Evolutionary conservation across 2,113 vertebrate species (phyloP), one percentile per base, ranked within the genome.

Genomic region (Daboia siamensis): DNA sequence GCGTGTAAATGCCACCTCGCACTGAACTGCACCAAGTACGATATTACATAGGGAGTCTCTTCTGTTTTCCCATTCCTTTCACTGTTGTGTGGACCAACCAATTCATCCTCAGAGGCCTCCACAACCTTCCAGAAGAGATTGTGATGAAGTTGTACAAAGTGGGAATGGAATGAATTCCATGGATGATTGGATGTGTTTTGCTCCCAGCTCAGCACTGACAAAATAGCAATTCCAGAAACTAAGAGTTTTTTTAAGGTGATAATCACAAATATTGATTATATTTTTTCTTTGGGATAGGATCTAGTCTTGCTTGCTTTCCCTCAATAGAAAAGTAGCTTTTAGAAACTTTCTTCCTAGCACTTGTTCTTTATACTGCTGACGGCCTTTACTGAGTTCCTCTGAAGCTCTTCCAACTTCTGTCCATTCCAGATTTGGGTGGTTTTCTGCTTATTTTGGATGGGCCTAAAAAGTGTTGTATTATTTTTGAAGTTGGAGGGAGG

Each of bases 401-500:
- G 39, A 91, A 86, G 54, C 13, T 21, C 15, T 59, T 57, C 39
- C 55, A 59, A n/a, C 21, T 48, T n/a, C 4, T 86, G 24, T 90
- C 15, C 57, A 48, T 74, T 39, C 29, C 11, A 51, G 61, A 17
- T 29, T 89, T n/a, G 44, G 39, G 89, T 51, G 39, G 26, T n/a
- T 59, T 89, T 46, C 7, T 88, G 33, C 88, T 80, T 92, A 21
- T 57, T 48, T 89, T 92, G 24, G 91, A 57, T 51, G 44, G 87
- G 5, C 6, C 55, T 3, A 23, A 33, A 20, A 15, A 51, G 33
- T 21, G 23, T 85, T 9, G 57, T 94, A 54, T 69, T 93, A 93
- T 52, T 95, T 95, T 80, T 92, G 92, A 94, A 94, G 57, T 21
- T 13, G 80, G 86, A 84, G 52, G 17, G 26, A 46, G 0, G 91